Evolutionary conservation across 2,797 vertebrate species (phyloP).

Genomic region (Thalassophryne amazonica): DNA sequence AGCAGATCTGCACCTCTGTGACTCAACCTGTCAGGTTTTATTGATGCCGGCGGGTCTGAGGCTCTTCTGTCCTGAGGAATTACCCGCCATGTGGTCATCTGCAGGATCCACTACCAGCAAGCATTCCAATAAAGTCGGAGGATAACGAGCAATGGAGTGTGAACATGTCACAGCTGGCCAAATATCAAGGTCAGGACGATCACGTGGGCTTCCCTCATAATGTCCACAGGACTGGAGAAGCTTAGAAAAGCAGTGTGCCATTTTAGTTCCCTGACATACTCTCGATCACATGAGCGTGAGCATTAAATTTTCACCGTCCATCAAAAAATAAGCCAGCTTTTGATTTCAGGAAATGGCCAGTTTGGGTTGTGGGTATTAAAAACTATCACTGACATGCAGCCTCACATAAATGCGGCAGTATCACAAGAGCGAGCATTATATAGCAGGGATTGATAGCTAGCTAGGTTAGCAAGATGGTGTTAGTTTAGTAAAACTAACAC

Average conservation of each 20-base stretch:
- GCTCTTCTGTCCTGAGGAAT: constrained; percentile 34
- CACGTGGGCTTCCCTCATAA: constrained; percentile 15
- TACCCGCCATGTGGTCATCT: constrained; percentile 26
- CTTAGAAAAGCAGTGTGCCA: not conserved
- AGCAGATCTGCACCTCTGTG: constrained; percentile 33
- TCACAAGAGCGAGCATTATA: too few species aligned
- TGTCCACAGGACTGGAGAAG: constrained; percentile 5
- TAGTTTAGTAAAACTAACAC: too few species aligned
- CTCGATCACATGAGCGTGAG: too few species aligned
- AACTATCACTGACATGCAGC: too few species aligned
- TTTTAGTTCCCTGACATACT: too few species aligned
- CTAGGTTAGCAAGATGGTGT: too few species aligned
- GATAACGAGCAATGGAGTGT: constrained; percentile 46
- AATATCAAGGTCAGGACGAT: constrained; percentile 45
- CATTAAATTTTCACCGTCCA: too few species aligned
- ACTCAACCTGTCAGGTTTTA: constrained; percentile 53
- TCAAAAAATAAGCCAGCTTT: too few species aligned
- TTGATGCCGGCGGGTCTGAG: constrained; percentile 31
- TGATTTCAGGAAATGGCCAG: too few species aligned
- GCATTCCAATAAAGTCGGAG: constrained; percentile 37
- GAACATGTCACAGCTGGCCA: constrained; percentile 31
- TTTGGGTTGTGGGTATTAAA: too few species aligned
- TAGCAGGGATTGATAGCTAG: too few species aligned
- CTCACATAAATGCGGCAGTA: too few species aligned
- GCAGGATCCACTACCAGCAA: constrained; percentile 36